Conservation (phyloP, 2,888 invertebrate species). For the Orchesellides sinensis region DNA sequence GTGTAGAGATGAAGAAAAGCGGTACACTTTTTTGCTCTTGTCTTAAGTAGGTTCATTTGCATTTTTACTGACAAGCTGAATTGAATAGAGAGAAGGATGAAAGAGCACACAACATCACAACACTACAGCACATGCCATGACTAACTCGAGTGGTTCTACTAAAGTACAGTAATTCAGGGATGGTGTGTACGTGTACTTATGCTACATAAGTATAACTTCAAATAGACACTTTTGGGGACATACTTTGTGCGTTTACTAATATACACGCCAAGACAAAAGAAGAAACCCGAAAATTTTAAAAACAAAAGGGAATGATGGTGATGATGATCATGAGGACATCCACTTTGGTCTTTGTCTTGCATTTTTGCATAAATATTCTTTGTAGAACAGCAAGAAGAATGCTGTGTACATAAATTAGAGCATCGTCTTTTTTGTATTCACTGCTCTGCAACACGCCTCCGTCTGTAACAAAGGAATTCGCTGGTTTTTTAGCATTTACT, state of each 20-base stretch:
- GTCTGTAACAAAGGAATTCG: not conserved
- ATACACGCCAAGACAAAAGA: constrained; percentile 9
- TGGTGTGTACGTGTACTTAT: too few species aligned
- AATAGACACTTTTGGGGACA: too few species aligned
- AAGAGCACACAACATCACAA: constrained; percentile 39
- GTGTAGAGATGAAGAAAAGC: not conserved
- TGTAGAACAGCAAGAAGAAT: not conserved
- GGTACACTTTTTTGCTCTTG: constrained; percentile 39
- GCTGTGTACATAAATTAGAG: constrained; percentile 19
- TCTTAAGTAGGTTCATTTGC: constrained; percentile 69
- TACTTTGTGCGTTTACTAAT: too few species aligned
- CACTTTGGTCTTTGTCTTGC: constrained; percentile 26
- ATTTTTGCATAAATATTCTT: not conserved
- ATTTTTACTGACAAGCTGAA: constrained; percentile 67
- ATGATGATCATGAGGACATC: constrained; percentile 33
- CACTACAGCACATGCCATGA: too few species aligned
- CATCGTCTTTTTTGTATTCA: not conserved
- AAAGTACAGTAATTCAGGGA: too few species aligned
- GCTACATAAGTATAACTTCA: not conserved
- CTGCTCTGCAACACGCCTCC: not conserved
- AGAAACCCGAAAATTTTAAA: constrained; percentile 33
- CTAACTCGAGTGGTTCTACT: too few species aligned
- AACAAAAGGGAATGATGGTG: constrained; percentile 22
- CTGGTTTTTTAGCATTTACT: not conserved
- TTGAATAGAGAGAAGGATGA: constrained; percentile 63